Conservation (phyloP, 2,797 vertebrate genomes). For the Tragopan temminckii region DNA sequence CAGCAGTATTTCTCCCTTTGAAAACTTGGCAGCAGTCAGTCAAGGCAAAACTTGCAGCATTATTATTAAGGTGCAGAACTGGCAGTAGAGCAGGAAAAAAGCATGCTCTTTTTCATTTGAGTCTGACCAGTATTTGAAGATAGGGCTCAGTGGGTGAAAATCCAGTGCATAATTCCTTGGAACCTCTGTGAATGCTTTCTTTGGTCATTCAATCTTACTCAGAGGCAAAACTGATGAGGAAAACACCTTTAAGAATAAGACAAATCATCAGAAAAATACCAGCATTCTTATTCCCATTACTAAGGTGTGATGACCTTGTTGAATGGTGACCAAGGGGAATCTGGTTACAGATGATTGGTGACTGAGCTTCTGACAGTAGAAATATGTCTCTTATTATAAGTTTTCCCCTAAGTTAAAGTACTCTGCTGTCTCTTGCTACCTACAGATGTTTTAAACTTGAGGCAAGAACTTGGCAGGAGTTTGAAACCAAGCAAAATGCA, state of each 20-base stretch:
- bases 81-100: background rate
- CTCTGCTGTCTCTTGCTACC: slow-evolving; percentile 17
- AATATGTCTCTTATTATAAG: background rate
- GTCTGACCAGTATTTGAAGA: background rate
- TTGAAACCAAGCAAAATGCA: slow-evolving; percentile 26
- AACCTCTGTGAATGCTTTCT: background rate
- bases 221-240: background rate
- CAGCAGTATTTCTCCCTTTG: background rate
- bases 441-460: slow-evolving; percentile 31
- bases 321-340: background rate
- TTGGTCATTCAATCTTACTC: background rate
- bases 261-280: background rate
- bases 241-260: background rate
- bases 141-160: background rate
- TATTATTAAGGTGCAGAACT: background rate
- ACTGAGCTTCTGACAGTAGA: slow-evolving; percentile 33
- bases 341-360: slow-evolving; percentile 1
- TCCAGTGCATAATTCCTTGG: background rate
- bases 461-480: slow-evolving; percentile 32
- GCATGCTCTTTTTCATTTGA: background rate
- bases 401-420: slow-evolving; percentile 7
- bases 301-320: background rate
- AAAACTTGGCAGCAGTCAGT: background rate
- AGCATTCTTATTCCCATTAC: background rate
- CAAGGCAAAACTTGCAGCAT: background rate